These are phyloP conservation scores for Nothura maculosa DNA, from an alignment of 2,797 vertebrate genomes.

Conservation along the genomic window DNA sequence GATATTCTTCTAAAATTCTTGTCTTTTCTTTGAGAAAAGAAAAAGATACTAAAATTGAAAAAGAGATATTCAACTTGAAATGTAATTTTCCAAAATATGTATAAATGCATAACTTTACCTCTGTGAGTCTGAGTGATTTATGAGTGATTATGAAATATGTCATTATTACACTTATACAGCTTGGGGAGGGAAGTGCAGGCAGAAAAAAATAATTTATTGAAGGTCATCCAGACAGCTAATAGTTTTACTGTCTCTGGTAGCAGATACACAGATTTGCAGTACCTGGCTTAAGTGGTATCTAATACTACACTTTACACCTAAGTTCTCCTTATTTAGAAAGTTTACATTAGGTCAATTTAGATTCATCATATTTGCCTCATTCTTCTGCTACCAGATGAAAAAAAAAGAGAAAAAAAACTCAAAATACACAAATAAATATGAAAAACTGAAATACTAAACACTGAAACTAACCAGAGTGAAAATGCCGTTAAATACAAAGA, in stretches of 20 bases:
- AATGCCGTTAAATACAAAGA: not conserved
- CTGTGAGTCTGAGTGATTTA: not conserved
- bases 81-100: not conserved
- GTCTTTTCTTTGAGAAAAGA: not conserved
- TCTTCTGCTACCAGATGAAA: not conserved
- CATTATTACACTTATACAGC: not conserved
- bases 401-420: not conserved
- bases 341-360: not conserved
- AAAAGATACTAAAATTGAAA: not conserved
- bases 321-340: not conserved
- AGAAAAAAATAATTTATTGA: not conserved
- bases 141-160: not conserved
- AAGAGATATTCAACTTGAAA: not conserved
- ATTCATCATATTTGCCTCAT: not conserved
- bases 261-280: not conserved
- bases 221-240: not conserved
- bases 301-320: not conserved
- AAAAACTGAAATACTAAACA: not conserved
- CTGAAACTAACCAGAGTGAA: not conserved
- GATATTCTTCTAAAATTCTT: not conserved
- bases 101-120: not conserved
- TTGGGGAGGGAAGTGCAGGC: not conserved
- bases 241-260: not conserved
- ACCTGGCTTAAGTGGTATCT: not conserved
- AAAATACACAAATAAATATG: not conserved